phyloP scores from a whole-genome alignment of 2,113 vertebrate genomes.

The Hucho hucho region DNA sequence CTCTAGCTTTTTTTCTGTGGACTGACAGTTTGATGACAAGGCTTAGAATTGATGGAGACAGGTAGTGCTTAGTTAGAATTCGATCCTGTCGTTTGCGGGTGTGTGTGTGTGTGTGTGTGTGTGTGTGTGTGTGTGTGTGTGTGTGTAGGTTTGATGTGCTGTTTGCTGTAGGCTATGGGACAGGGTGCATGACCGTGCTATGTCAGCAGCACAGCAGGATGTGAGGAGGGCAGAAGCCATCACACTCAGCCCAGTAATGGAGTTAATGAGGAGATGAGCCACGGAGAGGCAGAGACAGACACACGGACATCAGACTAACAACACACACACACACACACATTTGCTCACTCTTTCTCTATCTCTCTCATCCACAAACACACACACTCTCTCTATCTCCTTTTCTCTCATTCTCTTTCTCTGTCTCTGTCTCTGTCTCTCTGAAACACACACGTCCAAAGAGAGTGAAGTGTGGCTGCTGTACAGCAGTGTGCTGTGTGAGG shows the following conservation, averaged over 20 bases:
- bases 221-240: slow-evolving; percentile 62
- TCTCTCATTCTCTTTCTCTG: background rate
- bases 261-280: slow-evolving; percentile 64
- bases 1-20: no score
- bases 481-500: no score
- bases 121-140: background rate
- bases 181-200: slow-evolving; percentile 38
- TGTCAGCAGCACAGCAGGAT: slow-evolving; percentile 58
- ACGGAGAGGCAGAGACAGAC: no score
- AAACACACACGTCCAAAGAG: slow-evolving; percentile 4
- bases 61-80: slow-evolving; percentile 30
- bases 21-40: slow-evolving; percentile 1
- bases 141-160: background rate
- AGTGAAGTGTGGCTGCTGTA: no score
- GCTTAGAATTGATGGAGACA: slow-evolving; percentile 2
- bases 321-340: slow-evolving; percentile 32
- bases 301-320: slow-evolving; percentile 38
- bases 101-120: background rate
- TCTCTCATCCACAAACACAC: background rate
- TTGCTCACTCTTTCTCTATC: background rate
- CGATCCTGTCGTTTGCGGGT: slow-evolving; percentile 1
- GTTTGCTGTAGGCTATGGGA: slow-evolving; percentile 33
- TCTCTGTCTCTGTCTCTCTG: background rate
- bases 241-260: slow-evolving; percentile 63
- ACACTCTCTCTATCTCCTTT: slow-evolving; percentile 14